Conservation (phyloP, 1,140 invertebrate species). For the Camponotus floridanus region DNA sequence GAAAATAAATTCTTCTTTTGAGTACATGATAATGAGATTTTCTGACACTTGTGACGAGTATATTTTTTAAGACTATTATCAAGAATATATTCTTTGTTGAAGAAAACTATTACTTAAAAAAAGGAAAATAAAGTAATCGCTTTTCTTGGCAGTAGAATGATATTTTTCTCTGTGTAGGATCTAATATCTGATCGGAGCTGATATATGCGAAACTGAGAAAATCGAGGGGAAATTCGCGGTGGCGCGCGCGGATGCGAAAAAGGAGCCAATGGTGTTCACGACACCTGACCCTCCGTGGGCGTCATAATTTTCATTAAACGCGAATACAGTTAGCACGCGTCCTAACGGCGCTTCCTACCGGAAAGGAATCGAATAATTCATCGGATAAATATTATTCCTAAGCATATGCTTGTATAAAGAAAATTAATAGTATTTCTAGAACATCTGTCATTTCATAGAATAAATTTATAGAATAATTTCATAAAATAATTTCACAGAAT, state of each 20-base stretch:
- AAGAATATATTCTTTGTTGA: no score
- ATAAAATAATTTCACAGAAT: no score
- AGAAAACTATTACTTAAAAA: no score
- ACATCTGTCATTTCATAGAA: neutral
- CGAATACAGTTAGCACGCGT: slow-evolving; percentile 50
- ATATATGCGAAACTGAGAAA: slow-evolving; percentile 9
- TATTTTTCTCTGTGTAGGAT: no score
- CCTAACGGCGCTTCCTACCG: slow-evolving; percentile 30
- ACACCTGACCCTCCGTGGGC: slow-evolving; percentile 25
- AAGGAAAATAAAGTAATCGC: no score
- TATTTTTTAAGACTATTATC: no score
- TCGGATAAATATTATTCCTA: neutral
- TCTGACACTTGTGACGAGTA: no score
- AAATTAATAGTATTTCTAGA: neutral
- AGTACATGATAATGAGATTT: no score
- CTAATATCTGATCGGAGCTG: slow-evolving; percentile 40
- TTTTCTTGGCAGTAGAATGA: no score
- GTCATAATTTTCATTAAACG: slow-evolving; percentile 15
- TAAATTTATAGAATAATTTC: no score
- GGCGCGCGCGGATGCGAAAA: slow-evolving; percentile 43
- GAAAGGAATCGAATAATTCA: slow-evolving; percentile 8
- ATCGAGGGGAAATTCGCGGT: slow-evolving; percentile 53
- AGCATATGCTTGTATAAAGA: neutral
- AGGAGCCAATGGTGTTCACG: neutral
- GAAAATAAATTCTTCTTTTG: no score